Percentiles rank a stretch among this genome's conserved stretches.
These are phyloP conservation scores for Nerophis ophidion DNA, from an alignment of 2,113 vertebrate genomes.

Conservation along the genomic window DNA sequence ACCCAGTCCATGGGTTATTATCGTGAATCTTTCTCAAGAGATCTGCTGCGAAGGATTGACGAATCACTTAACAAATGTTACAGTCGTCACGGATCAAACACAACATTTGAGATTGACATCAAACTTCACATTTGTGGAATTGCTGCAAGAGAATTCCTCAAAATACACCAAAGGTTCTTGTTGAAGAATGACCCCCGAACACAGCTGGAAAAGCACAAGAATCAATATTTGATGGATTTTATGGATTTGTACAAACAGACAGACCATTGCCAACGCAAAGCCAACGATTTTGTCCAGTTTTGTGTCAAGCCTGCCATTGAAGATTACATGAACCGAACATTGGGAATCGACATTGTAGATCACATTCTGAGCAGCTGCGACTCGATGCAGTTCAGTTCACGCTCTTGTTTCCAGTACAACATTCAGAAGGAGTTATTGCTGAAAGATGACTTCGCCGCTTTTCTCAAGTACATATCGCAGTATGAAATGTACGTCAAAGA, in stretches of 20 bases:
- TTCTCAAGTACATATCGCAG: constrained; percentile 23
- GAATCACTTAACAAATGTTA: not conserved
- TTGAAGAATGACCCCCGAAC: constrained; percentile 4
- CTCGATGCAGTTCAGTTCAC: constrained; percentile 32
- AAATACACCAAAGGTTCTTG: constrained; percentile 50
- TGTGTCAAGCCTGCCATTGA: constrained; percentile 51
- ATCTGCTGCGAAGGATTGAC: constrained; percentile 43
- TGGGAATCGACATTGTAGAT: constrained; percentile 53
- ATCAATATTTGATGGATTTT: constrained; percentile 41
- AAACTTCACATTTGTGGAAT: constrained; percentile 53
- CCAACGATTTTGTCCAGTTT: constrained; percentile 25
- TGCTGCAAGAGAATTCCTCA: constrained; percentile 29
- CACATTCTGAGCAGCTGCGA: constrained; percentile 22
- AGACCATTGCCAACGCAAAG: constrained; percentile 47
- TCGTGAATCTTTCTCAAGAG: constrained; percentile 18
- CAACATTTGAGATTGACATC: constrained; percentile 32
- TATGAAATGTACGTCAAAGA: constrained; percentile 52
- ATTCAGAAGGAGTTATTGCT: constrained; percentile 44
- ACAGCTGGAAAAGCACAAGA: constrained; percentile 37
- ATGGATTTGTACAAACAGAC: constrained; percentile 28
- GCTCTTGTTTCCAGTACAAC: constrained; percentile 42
- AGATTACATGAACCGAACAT: constrained; percentile 22
- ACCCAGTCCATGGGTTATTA: constrained; percentile 42
- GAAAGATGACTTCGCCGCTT: constrained; percentile 25
- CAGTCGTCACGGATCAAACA: not conserved